A percentile compares a stretch with the other conserved stretches of the same genome.
Conservation (phyloP, 2,797 vertebrate species). For the Gila robusta region DNA sequence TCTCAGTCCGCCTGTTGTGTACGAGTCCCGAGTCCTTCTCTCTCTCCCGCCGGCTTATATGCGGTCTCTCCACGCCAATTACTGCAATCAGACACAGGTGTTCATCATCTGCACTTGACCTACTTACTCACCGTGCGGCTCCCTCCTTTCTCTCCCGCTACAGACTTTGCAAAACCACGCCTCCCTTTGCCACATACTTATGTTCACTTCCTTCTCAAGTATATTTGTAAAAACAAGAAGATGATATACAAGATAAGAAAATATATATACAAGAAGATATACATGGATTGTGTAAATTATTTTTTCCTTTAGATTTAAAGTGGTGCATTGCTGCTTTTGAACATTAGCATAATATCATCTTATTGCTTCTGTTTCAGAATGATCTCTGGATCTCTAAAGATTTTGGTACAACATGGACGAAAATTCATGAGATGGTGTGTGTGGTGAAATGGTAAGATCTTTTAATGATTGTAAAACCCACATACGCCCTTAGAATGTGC, state of each 20-base stretch:
- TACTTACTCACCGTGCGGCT: no score
- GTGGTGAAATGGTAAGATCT: slow-evolving; percentile 91
- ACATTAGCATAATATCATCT: background rate
- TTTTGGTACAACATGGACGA: slow-evolving; percentile 87
- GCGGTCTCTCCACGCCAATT: no score
- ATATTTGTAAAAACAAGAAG: background rate
- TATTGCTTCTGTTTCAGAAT: slow-evolving; percentile 76
- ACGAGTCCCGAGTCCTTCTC: no score
- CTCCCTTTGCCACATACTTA: no score
- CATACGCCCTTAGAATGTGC: background rate
- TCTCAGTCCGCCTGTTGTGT: no score
- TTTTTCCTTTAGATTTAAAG: background rate
- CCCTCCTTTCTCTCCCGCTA: no score
- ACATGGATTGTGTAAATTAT: background rate
- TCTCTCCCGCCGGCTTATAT: no score
- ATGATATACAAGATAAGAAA: background rate
- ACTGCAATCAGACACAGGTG: no score
- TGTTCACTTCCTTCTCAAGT: background rate
- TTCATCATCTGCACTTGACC: no score
- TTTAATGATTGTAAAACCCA: background rate
- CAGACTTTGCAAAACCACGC: no score
- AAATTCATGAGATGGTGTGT: slow-evolving; percentile 88
- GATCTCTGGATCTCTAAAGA: slow-evolving; percentile 91
- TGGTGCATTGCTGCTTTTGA: background rate
- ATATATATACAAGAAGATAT: background rate